Evolutionary conservation across 92 coral and sea anemone genomes (phyloP).

Genomic region (Paragorgia papillata): DNA sequence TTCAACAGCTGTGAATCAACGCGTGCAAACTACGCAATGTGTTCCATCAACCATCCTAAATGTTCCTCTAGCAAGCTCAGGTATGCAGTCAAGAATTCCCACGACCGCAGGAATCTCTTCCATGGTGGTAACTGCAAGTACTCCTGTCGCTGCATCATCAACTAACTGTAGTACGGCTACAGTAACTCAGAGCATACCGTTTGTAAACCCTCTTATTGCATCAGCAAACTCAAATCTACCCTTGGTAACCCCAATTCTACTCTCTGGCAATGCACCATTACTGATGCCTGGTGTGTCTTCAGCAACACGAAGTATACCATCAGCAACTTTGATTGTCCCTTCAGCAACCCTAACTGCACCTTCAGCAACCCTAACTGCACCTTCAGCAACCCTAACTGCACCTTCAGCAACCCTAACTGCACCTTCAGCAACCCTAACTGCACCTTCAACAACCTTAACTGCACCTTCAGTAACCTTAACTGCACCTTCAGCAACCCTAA

Average conservation of each 20-base stretch:
- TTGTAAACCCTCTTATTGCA: neutral
- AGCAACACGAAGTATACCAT: neutral
- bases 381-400: neutral
- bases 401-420: neutral
- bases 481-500: slow-evolving; percentile 1
- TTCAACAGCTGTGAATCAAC: neutral
- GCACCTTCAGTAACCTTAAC: slow-evolving; percentile 7
- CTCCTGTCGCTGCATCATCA: neutral
- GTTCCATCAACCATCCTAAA: neutral
- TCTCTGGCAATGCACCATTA: neutral
- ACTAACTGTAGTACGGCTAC: neutral
- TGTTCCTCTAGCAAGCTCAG: neutral
- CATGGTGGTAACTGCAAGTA: neutral
- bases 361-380: neutral
- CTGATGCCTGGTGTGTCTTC: neutral
- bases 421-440: slow-evolving; percentile 7
- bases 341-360: slow-evolving; percentile 26
- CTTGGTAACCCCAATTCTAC: neutral
- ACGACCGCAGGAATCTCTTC: neutral
- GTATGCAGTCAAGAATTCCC: neutral
- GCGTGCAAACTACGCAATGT: neutral
- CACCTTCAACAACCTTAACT: slow-evolving; percentile 4
- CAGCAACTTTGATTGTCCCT: neutral
- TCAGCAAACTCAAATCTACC: neutral
- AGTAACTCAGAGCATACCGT: neutral